Evolutionary conservation across 2,888 invertebrate species (phyloP).

Genomic region (Sinopyrophorus schimmeli): DNA sequence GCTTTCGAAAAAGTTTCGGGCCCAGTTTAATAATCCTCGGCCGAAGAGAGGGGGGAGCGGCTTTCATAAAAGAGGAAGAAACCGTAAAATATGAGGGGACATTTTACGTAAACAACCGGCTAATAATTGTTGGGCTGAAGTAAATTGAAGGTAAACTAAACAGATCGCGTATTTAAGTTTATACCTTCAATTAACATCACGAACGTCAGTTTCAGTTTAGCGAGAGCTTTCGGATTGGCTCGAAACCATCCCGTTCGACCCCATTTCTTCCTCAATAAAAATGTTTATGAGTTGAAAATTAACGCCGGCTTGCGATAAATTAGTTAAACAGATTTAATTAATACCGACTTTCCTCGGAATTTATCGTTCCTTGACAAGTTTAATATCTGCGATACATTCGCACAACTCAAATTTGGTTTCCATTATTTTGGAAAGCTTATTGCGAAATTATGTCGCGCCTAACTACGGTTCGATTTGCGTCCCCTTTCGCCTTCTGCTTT

Average conservation of each 20-base stretch:
- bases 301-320: constrained; percentile 52
- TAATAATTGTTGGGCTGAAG: no score
- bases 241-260: constrained; percentile 21
- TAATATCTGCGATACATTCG: constrained; percentile 31
- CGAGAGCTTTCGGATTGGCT: constrained; percentile 28
- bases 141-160: constrained; percentile 35
- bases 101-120: no score
- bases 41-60: no score
- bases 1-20: no score
- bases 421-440: constrained; percentile 27
- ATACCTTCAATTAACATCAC: constrained; percentile 33
- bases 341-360: constrained; percentile 39
- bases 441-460: no score
- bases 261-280: constrained; percentile 47
- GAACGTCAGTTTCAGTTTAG: constrained; percentile 28
- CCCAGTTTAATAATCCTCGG: no score
- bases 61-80: no score
- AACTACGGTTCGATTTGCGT: no score
- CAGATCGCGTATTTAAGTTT: constrained; percentile 33
- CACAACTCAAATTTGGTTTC: constrained; percentile 31
- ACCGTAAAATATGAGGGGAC: no score
- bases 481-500: no score
- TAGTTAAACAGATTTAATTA: constrained; percentile 55
- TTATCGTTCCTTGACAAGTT: constrained; percentile 32
- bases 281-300: constrained; percentile 54